A percentile compares a stretch with the other conserved stretches of the same genome.
These are phyloP conservation scores for Nysson spinosus DNA, from an alignment of 2,888 invertebrate genomes.

Conservation along the genomic window DNA sequence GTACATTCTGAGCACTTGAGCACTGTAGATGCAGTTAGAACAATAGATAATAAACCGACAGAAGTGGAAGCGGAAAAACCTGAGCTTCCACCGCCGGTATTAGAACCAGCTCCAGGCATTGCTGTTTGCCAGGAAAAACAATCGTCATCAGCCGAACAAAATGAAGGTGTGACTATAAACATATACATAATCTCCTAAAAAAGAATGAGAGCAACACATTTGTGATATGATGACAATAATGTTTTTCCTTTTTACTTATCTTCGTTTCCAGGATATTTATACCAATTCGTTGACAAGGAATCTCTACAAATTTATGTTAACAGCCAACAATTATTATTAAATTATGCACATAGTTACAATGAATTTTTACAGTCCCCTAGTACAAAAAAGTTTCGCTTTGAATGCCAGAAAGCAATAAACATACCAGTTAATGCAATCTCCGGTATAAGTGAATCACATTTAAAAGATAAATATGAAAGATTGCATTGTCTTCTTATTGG, in stretches of 20 bases:
- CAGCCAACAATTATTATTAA: conserved; percentile 80
- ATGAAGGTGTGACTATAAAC: conserved; percentile 7
- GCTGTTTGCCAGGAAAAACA: conserved; percentile 3
- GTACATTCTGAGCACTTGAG: conserved; percentile 5
- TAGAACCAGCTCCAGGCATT: background rate
- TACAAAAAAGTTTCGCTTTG: conserved; percentile 88
- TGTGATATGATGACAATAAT: too few relatives aligned
- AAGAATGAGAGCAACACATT: background rate
- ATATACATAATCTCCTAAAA: background rate
- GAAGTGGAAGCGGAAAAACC: conserved; percentile 9
- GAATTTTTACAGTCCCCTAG: conserved; percentile 81
- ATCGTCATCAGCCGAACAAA: background rate
- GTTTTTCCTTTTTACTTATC: too few relatives aligned
- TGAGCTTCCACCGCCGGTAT: background rate
- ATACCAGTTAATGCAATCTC: conserved; percentile 93
- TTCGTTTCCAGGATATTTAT: conserved; percentile 28
- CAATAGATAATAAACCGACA: background rate
- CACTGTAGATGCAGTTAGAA: conserved; percentile 2
- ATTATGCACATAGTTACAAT: conserved; percentile 81
- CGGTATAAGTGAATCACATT: conserved; percentile 85
- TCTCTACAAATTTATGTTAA: conserved; percentile 80
- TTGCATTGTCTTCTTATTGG: conserved; percentile 86
- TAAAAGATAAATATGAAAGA: conserved; percentile 87
- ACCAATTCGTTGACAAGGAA: conserved; percentile 61
- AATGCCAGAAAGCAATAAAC: conserved; percentile 91